Evolutionary conservation across 2,888 invertebrate species (phyloP).

Genomic region (Aplocera efformata): DNA sequence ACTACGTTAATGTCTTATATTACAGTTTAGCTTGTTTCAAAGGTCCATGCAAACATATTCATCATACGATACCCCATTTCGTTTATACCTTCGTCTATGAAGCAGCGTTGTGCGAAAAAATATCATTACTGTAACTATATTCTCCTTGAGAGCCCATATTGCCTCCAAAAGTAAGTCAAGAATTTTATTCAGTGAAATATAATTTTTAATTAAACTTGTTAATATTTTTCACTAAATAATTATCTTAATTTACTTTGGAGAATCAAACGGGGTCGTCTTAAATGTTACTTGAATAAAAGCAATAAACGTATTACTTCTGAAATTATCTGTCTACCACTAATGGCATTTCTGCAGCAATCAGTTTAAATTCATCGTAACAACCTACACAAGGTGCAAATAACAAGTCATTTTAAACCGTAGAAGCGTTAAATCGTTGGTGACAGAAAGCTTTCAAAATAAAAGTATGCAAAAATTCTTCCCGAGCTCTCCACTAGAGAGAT

Average conservation of each 20-base stretch:
- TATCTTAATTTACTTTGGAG: too few species aligned
- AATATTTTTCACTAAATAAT: too few species aligned
- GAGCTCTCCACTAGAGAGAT: slow-evolving; percentile 80
- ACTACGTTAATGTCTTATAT: slow-evolving; percentile 3
- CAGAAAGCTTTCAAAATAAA: slow-evolving; percentile 59
- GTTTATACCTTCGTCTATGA: slow-evolving; percentile 34
- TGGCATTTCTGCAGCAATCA: slow-evolving; percentile 7
- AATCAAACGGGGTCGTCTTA: slow-evolving; percentile 30
- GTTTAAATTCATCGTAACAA: slow-evolving; percentile 12
- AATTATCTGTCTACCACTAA: slow-evolving; percentile 9
- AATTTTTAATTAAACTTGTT: too few species aligned
- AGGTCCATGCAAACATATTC: slow-evolving; percentile 16
- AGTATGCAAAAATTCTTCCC: slow-evolving; percentile 65
- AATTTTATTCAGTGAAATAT: too few species aligned
- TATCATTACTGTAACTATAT: slow-evolving; percentile 50
- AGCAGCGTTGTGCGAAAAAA: slow-evolving; percentile 29
- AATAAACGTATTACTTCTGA: slow-evolving; percentile 27
- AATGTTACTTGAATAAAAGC: slow-evolving; percentile 25
- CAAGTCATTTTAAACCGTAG: slow-evolving; percentile 34
- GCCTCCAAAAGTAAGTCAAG: slow-evolving; percentile 15
- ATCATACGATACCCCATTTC: slow-evolving; percentile 26
- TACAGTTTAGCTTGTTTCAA: neutral
- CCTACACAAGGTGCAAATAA: slow-evolving; percentile 46
- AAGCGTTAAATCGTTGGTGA: slow-evolving; percentile 60
- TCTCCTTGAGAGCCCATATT: slow-evolving; percentile 29